phyloP scores from a whole-genome alignment of 2,888 invertebrate genomes.

The Alcis repandata region DNA sequence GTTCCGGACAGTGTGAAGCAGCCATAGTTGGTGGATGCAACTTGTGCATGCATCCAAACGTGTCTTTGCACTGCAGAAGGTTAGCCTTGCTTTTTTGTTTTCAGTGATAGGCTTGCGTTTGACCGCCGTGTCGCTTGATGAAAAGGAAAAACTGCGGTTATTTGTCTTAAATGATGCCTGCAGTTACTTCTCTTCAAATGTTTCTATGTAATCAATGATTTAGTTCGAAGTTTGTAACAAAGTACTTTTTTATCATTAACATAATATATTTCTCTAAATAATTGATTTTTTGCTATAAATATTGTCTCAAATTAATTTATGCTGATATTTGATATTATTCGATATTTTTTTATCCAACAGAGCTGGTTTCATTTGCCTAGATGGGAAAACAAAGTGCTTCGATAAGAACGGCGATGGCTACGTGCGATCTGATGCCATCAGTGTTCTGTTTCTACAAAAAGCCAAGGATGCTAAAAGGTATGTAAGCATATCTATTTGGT shows the following conservation, averaged over 20 bases:
- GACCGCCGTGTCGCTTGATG: too few species aligned
- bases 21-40: slow-evolving; percentile 88
- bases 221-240: too few species aligned
- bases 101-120: too few species aligned
- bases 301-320: too few species aligned
- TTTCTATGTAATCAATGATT: too few species aligned
- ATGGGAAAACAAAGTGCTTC: slow-evolving; percentile 95
- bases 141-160: too few species aligned
- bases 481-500: neutral
- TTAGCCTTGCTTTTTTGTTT: slow-evolving; percentile 36
- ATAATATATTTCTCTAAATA: too few species aligned
- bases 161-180: too few species aligned
- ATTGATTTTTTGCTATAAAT: too few species aligned
- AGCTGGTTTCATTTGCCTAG: slow-evolving; percentile 86
- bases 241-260: too few species aligned
- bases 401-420: slow-evolving; percentile 93
- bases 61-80: slow-evolving; percentile 56
- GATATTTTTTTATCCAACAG: slow-evolving; percentile 48
- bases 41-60: slow-evolving; percentile 82
- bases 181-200: too few species aligned
- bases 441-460: slow-evolving; percentile 89
- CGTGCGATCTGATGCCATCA: slow-evolving; percentile 91
- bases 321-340: neutral
- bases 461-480: slow-evolving; percentile 85
- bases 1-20: slow-evolving; percentile 62